Conservation (phyloP, 2,113 vertebrate genomes). For the Eretmochelys imbricata region DNA sequence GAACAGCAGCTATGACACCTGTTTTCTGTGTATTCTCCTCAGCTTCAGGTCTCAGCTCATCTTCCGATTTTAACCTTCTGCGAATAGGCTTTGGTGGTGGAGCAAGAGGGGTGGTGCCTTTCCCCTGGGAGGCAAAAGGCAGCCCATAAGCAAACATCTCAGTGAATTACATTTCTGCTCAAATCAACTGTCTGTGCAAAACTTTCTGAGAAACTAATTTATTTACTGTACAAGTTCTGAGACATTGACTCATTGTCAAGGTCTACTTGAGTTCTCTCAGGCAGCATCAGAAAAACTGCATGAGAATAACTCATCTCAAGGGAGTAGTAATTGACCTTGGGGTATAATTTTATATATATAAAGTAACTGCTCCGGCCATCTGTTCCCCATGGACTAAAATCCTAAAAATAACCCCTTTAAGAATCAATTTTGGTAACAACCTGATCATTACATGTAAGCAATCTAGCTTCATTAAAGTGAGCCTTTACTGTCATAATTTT, state of each 20-base stretch:
- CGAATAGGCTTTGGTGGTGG: slow-evolving; percentile 96
- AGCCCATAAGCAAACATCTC: not conserved
- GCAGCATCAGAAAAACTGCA: not conserved
- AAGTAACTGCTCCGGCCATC: not conserved
- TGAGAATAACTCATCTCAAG: not conserved
- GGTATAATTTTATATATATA: not conserved
- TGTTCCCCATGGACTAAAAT: not conserved
- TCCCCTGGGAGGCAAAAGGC: slow-evolving; percentile 78
- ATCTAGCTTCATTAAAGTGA: not conserved
- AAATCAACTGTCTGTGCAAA: not conserved
- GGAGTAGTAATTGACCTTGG: not conserved
- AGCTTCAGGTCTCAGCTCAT: slow-evolving; percentile 92
- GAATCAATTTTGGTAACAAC: not conserved
- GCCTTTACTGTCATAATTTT: not conserved
- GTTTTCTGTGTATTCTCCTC: slow-evolving; percentile 93
- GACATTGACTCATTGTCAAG: not conserved
- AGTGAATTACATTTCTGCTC: not conserved
- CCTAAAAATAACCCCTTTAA: not conserved
- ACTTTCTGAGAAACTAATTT: not conserved
- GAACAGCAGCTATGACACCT: slow-evolving; percentile 87
- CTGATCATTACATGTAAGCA: not conserved
- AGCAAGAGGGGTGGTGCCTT: slow-evolving; percentile 92
- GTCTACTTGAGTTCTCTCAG: not conserved
- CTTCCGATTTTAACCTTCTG: slow-evolving; percentile 97
- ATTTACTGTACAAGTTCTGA: not conserved